Evolutionary conservation across 2,888 invertebrate genomes (phyloP).

Genomic region (Pandemis heparana): DNA sequence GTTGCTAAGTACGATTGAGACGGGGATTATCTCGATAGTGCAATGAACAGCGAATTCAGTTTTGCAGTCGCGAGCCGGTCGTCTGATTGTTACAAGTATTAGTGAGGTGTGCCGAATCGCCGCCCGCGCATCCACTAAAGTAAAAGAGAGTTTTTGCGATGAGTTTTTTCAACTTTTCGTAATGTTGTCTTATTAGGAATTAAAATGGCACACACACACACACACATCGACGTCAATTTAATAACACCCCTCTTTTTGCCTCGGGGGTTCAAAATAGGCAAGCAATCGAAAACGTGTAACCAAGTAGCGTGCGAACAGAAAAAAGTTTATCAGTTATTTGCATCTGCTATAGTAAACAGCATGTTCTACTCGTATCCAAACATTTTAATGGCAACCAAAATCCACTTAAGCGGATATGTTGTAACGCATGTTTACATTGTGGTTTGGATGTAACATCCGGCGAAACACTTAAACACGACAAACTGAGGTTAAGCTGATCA

Average conservation of each 20-base stretch:
- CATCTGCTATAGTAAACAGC: not conserved
- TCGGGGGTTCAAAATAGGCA: no score
- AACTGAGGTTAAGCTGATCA: slow-evolving; percentile 28
- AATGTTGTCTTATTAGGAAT: no score
- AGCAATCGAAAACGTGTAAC: no score
- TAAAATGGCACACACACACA: no score
- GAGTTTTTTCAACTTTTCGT: not conserved
- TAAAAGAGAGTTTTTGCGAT: not conserved
- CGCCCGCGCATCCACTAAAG: not conserved
- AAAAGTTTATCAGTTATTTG: not conserved
- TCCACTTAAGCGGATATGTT: slow-evolving; percentile 32
- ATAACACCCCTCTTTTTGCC: no score
- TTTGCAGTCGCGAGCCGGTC: not conserved
- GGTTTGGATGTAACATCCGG: slow-evolving; percentile 39
- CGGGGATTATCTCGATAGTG: not conserved
- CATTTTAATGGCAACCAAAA: not conserved
- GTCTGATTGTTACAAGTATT: not conserved
- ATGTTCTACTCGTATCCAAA: not conserved
- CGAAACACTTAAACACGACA: slow-evolving; percentile 33
- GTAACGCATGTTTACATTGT: slow-evolving; percentile 37
- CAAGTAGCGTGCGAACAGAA: not conserved
- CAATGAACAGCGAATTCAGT: slow-evolving; percentile 1
- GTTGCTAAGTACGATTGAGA: not conserved
- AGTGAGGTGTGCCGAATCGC: not conserved
- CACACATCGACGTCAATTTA: no score